Evolutionary conservation across 2,113 vertebrate genomes (phyloP).

Genomic region (Myodes glareolus): DNA sequence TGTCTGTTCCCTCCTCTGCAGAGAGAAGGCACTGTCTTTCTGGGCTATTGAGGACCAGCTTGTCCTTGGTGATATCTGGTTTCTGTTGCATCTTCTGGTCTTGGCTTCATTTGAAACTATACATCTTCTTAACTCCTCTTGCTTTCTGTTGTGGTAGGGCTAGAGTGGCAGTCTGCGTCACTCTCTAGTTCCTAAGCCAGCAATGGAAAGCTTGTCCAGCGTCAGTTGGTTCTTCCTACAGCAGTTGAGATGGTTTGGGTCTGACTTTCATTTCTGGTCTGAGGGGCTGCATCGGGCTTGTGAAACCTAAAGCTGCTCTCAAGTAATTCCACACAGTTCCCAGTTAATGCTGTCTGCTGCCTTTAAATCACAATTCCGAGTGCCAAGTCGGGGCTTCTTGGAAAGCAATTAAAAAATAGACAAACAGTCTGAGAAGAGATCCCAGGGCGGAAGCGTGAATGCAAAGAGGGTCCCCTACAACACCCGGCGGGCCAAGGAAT

Average conservation of each 20-base stretch:
- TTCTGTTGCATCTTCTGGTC: background rate
- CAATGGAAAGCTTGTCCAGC: background rate
- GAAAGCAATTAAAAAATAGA: background rate
- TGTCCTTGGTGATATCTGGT: background rate
- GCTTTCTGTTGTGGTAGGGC: background rate
- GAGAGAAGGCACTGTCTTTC: background rate
- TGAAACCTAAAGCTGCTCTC: background rate
- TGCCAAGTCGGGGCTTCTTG: slow-evolving; percentile 26
- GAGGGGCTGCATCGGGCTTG: background rate
- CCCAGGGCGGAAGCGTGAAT: background rate
- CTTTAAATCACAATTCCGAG: slow-evolving; percentile 4
- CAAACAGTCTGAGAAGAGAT: background rate
- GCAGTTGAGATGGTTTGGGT: background rate
- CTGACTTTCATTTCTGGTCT: background rate
- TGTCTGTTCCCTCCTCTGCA: too few relatives aligned
- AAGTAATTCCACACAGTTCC: background rate
- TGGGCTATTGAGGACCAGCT: background rate
- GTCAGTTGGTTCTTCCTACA: background rate
- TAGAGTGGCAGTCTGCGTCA: slow-evolving; percentile 8
- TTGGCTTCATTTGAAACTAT: background rate
- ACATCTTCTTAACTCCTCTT: background rate
- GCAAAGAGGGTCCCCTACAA: background rate
- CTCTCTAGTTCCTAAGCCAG: background rate
- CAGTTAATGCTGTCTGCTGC: background rate
- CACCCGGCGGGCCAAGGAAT: background rate